Evolutionary conservation across 1,140 invertebrate species (phyloP), one percentile per base, ranked within the genome.

Genomic region (Ericerus pela): DNA sequence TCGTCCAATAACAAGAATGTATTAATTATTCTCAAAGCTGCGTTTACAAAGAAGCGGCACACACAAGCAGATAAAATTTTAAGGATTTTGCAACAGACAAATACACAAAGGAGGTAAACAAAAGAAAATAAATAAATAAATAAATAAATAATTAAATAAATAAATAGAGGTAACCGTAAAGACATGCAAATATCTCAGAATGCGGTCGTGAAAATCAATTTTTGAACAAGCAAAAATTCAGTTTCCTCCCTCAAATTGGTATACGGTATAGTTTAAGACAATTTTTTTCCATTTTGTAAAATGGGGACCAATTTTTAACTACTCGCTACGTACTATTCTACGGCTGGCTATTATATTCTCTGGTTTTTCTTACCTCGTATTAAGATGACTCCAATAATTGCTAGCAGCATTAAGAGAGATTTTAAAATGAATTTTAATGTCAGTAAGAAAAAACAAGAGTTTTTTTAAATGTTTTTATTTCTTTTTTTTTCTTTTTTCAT

Each of bases 311-410:
- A n/a, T n/a, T n/a, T n/a, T n/a, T n/a, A n/a, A n/a, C n/a, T n/a
- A n/a, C n/a, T n/a, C n/a, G n/a, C n/a, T n/a, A n/a, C n/a, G n/a
- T n/a, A n/a, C n/a, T n/a, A n/a, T n/a, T n/a, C n/a, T n/a, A n/a
- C n/a, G n/a, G n/a, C n/a, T n/a, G n/a, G n/a, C n/a, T n/a, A n/a
- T n/a, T n/a, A n/a, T n/a, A n/a, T n/a, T n/a, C n/a, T n/a, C n/a
- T n/a, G n/a, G n/a, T 38, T n/a, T 56, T 55, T 56, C 58, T 59
- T 59, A 59, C 58, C 58, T 59, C 53, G 54, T 59, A 47, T 58
- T 58, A 36, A 58, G 53, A 53, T 58, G 57, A 41, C 57, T 58
- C 57, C 57, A 58, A 53, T 54, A 58, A 58, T 54, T 54, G 57
- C 57, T 58, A 53, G 57, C 53, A 58, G 53, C 57, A 53, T 47